A percentile compares a stretch with the other conserved stretches of the same genome.
Evolutionary conservation across 1,140 invertebrate genomes (phyloP).

Genomic region (Lasioglossum albipes): DNA sequence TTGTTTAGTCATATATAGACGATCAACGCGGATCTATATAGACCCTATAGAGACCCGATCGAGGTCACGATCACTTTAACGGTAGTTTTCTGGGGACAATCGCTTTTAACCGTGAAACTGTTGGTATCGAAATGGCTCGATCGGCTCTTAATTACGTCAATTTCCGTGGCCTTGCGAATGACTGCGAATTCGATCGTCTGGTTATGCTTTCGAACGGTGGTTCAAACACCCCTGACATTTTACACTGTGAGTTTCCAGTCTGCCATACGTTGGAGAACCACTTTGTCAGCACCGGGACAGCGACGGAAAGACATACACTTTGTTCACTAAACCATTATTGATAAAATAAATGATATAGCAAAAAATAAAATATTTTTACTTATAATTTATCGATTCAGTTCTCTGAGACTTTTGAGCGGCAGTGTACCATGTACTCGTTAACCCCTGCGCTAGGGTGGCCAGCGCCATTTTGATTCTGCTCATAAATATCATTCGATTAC

Average conservation of each 20-base stretch:
- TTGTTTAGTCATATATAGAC: constrained; percentile 28
- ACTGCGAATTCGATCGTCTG: not conserved
- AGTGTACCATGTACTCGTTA: too few relatives aligned
- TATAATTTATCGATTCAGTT: too few relatives aligned
- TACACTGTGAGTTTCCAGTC: not conserved
- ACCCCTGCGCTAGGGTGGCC: too few relatives aligned
- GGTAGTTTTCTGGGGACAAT: constrained; percentile 56
- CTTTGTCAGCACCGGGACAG: not conserved
- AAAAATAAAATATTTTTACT: too few relatives aligned
- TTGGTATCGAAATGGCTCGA: constrained; percentile 18
- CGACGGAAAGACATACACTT: too few relatives aligned
- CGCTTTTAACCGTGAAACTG: constrained; percentile 47
- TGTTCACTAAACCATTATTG: not conserved
- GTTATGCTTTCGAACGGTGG: not conserved
- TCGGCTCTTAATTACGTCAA: constrained; percentile 39
- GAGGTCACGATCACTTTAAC: constrained; percentile 64
- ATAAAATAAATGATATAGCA: too few relatives aligned
- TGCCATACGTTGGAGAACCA: not conserved
- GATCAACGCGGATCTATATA: constrained; percentile 51
- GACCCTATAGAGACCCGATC: constrained; percentile 50
- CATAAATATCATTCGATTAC: too few relatives aligned
- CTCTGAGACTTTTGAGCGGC: too few relatives aligned
- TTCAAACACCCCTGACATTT: constrained; percentile 8
- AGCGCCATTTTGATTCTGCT: too few relatives aligned
- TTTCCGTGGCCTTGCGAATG: not conserved